Conservation (phyloP, 2,888 invertebrate genomes). For the Idaea aversata region DNA sequence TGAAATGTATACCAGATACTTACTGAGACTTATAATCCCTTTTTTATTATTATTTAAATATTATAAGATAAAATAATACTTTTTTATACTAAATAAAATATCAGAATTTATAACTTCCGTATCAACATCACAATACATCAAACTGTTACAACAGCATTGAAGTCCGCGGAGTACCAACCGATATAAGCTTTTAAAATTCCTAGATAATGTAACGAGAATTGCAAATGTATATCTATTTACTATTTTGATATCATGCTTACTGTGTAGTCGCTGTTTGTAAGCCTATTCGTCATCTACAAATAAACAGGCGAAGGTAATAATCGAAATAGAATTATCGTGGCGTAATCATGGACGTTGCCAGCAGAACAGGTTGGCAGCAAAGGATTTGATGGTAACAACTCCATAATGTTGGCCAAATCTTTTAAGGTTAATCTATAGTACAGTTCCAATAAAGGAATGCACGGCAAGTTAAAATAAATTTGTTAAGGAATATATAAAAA, state of each 20-base stretch:
- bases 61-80: too few relatives aligned
- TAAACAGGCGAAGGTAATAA: conserved; percentile 78
- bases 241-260: conserved; percentile 41
- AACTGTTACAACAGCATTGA: background rate
- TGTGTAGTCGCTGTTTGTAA: conserved; percentile 48
- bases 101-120: background rate
- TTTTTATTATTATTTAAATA: too few relatives aligned
- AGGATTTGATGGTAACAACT: conserved; percentile 48
- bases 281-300: conserved; percentile 75
- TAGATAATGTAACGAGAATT: conserved; percentile 68
- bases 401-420: conserved; percentile 19
- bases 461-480: too few relatives aligned
- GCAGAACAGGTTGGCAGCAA: conserved; percentile 52
- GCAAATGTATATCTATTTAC: conserved; percentile 43
- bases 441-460: background rate
- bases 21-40: too few relatives aligned
- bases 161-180: conserved; percentile 34
- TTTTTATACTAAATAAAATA: background rate
- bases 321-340: conserved; percentile 78
- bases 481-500: too few relatives aligned
- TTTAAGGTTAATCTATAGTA: background rate
- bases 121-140: background rate
- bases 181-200: conserved; percentile 77
- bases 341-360: conserved; percentile 71
- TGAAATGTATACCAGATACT: too few relatives aligned